Conservation (phyloP, 30 jellyfish, hydroid and myxozoan genomes). For the Hydra vulgaris region DNA sequence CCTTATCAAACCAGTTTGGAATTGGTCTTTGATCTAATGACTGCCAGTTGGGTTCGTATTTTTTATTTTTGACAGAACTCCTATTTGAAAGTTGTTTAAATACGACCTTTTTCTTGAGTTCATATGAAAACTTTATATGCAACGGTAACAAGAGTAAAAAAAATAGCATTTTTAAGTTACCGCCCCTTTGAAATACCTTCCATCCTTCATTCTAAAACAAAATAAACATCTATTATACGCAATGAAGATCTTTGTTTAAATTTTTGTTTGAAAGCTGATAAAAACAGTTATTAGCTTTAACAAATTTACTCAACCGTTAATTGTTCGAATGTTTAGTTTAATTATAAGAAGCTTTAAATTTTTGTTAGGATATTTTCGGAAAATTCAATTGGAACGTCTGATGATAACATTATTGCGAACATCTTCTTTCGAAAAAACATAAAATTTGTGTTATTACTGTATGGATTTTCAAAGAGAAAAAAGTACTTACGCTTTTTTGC, state of each 20-base stretch:
- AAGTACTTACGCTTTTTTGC: too few species aligned
- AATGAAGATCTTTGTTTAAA: not conserved
- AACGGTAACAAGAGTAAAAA: not conserved
- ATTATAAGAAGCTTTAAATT: too few species aligned
- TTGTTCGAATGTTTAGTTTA: too few species aligned
- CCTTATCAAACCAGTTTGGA: conserved; percentile 88
- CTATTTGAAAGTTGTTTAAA: not conserved
- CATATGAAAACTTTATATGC: not conserved
- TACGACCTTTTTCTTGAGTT: not conserved
- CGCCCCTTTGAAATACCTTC: not conserved
- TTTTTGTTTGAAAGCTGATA: too few species aligned
- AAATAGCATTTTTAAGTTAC: not conserved
- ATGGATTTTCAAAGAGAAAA: too few species aligned
- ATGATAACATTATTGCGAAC: too few species aligned
- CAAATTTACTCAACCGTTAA: not conserved
- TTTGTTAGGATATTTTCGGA: too few species aligned
- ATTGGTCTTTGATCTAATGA: conserved; percentile 62
- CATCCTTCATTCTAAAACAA: not conserved
- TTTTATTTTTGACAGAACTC: not conserved
- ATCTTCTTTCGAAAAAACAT: too few species aligned
- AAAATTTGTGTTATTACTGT: too few species aligned
- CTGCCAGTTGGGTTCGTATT: conserved; percentile 64
- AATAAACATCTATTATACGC: not conserved
- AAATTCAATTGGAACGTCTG: too few species aligned
- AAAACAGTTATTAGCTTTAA: not conserved